Percentiles rank a stretch among this genome's conserved stretches.
Conservation (phyloP, 1,140 invertebrate species). For the Agrypnia vestita region DNA sequence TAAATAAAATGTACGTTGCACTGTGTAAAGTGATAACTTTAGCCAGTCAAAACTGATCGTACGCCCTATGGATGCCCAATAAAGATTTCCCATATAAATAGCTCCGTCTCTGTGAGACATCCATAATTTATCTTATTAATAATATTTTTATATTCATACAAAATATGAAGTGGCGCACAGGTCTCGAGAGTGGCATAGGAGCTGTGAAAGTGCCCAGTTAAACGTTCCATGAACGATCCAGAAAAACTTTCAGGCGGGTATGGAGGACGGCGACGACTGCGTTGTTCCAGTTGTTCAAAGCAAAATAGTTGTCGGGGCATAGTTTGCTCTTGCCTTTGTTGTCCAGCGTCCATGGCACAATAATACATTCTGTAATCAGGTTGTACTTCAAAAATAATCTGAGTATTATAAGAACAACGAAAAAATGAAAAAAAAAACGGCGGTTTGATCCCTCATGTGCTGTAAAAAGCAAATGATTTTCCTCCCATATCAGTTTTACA, state of each 20-base stretch:
- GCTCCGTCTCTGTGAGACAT: no score
- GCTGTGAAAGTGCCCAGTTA: slow-evolving; percentile 25
- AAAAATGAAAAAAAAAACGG: no score
- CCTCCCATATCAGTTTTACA: no score
- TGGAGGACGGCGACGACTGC: slow-evolving; percentile 1
- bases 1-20: no score
- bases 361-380: slow-evolving; percentile 5
- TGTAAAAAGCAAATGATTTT: no score
- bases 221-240: slow-evolving; percentile 23
- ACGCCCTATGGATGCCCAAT: no score
- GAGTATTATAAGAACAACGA: no score
- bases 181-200: neutral
- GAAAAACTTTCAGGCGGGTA: slow-evolving; percentile 13
- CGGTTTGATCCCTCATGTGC: no score
- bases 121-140: no score
- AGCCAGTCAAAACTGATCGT: no score
- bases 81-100: neutral
- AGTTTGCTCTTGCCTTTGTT: slow-evolving; percentile 8
- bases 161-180: no score
- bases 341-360: neutral
- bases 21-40: no score
- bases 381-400: neutral
- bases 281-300: slow-evolving; percentile 9
- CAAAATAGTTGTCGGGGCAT: slow-evolving; percentile 15
- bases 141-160: neutral